phyloP scores from a whole-genome alignment of 2,888 invertebrate genomes.

The Aproaerema taeniolella region DNA sequence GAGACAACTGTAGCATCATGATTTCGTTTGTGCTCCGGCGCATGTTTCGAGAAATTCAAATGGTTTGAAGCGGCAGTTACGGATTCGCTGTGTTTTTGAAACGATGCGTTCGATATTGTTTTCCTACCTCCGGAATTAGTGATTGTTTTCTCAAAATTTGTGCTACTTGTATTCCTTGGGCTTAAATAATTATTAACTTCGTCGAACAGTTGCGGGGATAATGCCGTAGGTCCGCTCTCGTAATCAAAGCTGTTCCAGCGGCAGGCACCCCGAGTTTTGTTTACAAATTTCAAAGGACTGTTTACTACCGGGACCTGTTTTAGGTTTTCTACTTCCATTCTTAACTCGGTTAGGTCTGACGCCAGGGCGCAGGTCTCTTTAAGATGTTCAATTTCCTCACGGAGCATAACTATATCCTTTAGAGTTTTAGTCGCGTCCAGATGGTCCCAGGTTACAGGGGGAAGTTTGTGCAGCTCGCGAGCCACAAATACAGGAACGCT shows the following conservation, averaged over 20 bases:
- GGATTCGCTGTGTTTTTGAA: neutral
- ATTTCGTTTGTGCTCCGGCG: neutral
- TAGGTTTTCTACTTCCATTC: neutral
- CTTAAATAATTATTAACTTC: neutral
- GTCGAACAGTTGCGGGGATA: neutral
- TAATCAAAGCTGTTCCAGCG: neutral
- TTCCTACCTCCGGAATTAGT: neutral
- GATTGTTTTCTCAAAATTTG: neutral
- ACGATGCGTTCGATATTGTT: neutral
- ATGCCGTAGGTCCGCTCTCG: constrained; percentile 1
- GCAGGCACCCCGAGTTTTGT: neutral
- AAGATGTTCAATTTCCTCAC: neutral
- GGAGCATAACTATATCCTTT: neutral
- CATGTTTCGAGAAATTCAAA: neutral
- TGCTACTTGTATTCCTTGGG: neutral
- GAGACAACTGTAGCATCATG: neutral
- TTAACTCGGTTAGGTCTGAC: neutral
- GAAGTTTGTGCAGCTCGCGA: constrained; percentile 5
- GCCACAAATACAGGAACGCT: constrained; percentile 5
- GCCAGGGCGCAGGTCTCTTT: neutral
- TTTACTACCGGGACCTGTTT: neutral
- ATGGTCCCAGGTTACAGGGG: constrained; percentile 7
- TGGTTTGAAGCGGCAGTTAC: neutral
- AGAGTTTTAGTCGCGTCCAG: neutral
- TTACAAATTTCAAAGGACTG: neutral